Base-by-base conservation (phyloP, 2,797 vertebrate species). In the Moxostoma hubbsi region DNA sequence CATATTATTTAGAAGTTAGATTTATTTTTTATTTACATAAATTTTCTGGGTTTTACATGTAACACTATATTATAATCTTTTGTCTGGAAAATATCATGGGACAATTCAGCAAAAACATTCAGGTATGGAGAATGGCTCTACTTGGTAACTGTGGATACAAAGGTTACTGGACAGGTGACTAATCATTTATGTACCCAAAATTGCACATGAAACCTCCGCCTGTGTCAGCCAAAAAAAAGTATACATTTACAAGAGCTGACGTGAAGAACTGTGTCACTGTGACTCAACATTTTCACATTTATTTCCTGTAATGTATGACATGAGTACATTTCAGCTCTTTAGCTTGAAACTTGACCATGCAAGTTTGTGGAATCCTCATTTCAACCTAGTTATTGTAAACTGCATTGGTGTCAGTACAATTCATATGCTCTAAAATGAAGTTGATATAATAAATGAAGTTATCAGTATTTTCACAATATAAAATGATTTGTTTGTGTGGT, bases 261-360 rank as follows among this genome's bases (percentile, higher is more conserved):
- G 36, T 50, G 43, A 3, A 45, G 71, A 24, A 24, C 70, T 16
- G 47, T 73, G 24, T 86, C 85, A 86, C 18, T 4, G 45, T 83
- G 83, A 86, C 78, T 83, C 66, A 45, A 78, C 73, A 59, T 15
- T 45, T 69, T 55, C 7, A 2, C 6, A 2, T 15, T 71, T 54
- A 71, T 55, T 71, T 62, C 47, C 58, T 54, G 11, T 13, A 24
- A 49, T 24, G 24, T 24, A 24, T 1, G 24, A 24, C 24, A 24
- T 24, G 24, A 24, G 24, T 24, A 24, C 24, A 24, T 24, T 24
- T 24, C 24, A 24, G 24, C 24, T 2, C 24, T 24, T 2, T 24
- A 24, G 24, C 24, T 24, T 24, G 24, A 24, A 24, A 2, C 24
- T 24, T 24, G 24, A 24, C 1, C 24, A 1, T 3, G 24, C 1